Percentiles rank a stretch among this genome's conserved stretches.
These are phyloP conservation scores for Conops quadrifasciatus DNA, from an alignment of 2,888 invertebrate genomes.

Conservation along the genomic window DNA sequence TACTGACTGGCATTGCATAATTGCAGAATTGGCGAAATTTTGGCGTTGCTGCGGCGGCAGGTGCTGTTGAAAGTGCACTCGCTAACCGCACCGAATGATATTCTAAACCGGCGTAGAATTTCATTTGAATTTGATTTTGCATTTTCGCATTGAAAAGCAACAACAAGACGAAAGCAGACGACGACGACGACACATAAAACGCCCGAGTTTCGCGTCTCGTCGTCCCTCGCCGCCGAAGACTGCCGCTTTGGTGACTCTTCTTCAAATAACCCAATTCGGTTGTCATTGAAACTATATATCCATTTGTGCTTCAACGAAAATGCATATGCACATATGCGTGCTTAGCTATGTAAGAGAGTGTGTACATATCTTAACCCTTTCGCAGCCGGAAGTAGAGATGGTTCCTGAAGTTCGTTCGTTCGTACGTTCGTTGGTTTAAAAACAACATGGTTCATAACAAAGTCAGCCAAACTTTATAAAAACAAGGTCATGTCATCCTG, in stretches of 20 bases:
- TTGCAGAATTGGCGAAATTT: slow-evolving; percentile 21
- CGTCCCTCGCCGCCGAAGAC: not conserved
- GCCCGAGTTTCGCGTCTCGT: not conserved
- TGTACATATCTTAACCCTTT: too few relatives aligned
- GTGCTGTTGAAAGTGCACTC: not conserved
- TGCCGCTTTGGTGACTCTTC: not conserved
- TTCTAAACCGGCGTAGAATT: slow-evolving; percentile 26
- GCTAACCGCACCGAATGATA: slow-evolving; percentile 3
- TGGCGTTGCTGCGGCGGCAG: not conserved
- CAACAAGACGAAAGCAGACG: not conserved
- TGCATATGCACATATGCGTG: too few relatives aligned
- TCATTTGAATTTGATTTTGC: slow-evolving; percentile 21
- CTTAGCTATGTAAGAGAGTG: too few relatives aligned
- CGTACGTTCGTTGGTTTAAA: too few relatives aligned
- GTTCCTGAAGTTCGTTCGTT: too few relatives aligned
- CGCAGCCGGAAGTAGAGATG: too few relatives aligned
- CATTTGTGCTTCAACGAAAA: too few relatives aligned
- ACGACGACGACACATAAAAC: not conserved
- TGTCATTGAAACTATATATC: not conserved
- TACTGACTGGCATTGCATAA: not conserved
- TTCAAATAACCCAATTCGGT: not conserved
- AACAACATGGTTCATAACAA: too few relatives aligned
- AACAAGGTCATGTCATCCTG: too few relatives aligned
- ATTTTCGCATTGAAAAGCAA: slow-evolving; percentile 6
- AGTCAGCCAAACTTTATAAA: too few relatives aligned